These are phyloP conservation scores for Andinoacara biseriatus DNA, from an alignment of 2,113 vertebrate genomes.

Conservation along the genomic window DNA sequence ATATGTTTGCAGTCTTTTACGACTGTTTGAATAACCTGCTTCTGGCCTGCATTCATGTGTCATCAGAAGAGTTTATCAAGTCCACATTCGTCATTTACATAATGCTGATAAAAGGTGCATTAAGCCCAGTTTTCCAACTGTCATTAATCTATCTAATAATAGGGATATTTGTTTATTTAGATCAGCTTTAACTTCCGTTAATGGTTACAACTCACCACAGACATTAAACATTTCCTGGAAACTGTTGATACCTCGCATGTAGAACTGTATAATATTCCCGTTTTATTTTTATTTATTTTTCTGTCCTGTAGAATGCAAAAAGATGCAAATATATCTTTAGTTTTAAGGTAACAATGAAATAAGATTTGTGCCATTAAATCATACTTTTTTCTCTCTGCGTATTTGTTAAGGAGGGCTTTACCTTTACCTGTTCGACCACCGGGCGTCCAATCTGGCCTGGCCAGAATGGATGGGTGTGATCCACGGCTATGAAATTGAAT, in stretches of 20 bases:
- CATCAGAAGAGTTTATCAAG: background rate
- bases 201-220: no score
- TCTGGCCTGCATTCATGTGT: no score
- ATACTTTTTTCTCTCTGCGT: background rate
- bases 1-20: no score
- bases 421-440: slow-evolving; percentile 90
- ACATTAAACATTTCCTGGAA: background rate
- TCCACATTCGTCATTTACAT: background rate
- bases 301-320: background rate
- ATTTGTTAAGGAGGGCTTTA: slow-evolving; percentile 75
- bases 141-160: background rate
- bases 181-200: no score
- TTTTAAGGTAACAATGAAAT: background rate
- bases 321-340: background rate
- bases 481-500: slow-evolving; percentile 95
- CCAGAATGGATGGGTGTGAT: slow-evolving; percentile 96
- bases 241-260: fast-evolving
- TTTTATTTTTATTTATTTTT: background rate
- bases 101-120: background rate
- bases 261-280: background rate
- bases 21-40: background rate
- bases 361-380: background rate
- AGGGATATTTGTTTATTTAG: no score
- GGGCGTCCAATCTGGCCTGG: slow-evolving; percentile 90
- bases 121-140: background rate